These are phyloP conservation scores for Drosophila ficusphila DNA, from an alignment of 1,140 invertebrate genomes.

Conservation along the genomic window DNA sequence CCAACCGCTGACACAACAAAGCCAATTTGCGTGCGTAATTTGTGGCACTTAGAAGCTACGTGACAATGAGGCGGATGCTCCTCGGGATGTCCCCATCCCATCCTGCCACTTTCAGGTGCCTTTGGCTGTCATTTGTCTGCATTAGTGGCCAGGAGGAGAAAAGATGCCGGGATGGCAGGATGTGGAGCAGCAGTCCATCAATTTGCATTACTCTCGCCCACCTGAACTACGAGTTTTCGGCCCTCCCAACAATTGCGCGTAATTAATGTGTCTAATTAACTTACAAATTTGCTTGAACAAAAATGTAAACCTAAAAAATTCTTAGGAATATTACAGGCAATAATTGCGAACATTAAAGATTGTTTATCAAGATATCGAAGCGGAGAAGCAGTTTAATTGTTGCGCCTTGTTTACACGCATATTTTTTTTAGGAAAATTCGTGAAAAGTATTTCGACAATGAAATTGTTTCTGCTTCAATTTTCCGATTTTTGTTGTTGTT, in stretches of 20 bases:
- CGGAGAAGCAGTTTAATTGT: no score
- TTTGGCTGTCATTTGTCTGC: conserved; percentile 74
- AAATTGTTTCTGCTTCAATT: background rate
- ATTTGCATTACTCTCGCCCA: conserved; percentile 66
- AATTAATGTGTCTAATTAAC: conserved; percentile 76
- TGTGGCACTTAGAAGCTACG: conserved; percentile 77
- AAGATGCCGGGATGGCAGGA: background rate
- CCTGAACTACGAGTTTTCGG: conserved; percentile 29
- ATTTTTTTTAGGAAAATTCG: background rate
- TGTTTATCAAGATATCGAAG: no score
- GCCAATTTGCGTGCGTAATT: conserved; percentile 82
- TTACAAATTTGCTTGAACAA: conserved; percentile 36
- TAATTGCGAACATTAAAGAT: background rate
- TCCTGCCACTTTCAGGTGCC: conserved; percentile 38
- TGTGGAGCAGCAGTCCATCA: conserved; percentile 29
- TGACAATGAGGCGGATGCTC: conserved; percentile 50
- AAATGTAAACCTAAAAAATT: background rate
- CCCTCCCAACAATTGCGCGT: conserved; percentile 53
- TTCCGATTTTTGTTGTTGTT: background rate
- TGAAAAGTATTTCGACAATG: no score
- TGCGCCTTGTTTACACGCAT: background rate
- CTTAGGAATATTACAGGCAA: background rate
- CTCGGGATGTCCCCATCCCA: background rate
- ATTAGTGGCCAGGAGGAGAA: conserved; percentile 41
- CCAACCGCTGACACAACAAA: conserved; percentile 53